Conservation (phyloP, 2,888 invertebrate species). For the Podotricha telesiphe region DNA sequence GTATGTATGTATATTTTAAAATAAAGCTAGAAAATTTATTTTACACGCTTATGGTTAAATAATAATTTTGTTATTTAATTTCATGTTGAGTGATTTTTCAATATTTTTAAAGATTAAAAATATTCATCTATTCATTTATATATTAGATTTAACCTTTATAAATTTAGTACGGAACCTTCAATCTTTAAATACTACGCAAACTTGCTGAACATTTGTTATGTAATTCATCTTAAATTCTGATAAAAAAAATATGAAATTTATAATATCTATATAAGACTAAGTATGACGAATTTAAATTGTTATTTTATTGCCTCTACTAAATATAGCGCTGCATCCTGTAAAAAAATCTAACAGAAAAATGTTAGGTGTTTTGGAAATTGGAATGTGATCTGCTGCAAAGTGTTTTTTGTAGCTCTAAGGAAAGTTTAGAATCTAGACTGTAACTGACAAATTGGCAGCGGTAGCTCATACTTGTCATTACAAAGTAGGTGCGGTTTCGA, state of each 20-base stretch:
- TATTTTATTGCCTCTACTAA: slow-evolving; percentile 10
- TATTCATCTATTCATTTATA: too few species aligned
- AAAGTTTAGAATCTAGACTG: slow-evolving; percentile 17
- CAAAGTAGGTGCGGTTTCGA: too few species aligned
- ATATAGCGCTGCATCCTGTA: slow-evolving; percentile 11
- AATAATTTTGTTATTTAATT: too few species aligned
- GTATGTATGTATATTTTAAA: too few species aligned
- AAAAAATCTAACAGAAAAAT: not conserved
- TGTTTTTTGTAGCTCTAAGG: not conserved
- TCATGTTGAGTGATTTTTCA: too few species aligned
- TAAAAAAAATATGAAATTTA: not conserved
- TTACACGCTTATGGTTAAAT: too few species aligned
- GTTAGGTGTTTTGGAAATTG: slow-evolving; percentile 8
- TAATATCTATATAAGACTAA: not conserved
- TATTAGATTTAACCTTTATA: not conserved
- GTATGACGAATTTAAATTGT: slow-evolving; percentile 12
- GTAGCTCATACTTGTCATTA: not conserved
- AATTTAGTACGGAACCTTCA: not conserved
- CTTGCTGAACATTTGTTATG: not conserved
- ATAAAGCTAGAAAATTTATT: too few species aligned
- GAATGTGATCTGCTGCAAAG: not conserved
- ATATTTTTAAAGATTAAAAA: too few species aligned
- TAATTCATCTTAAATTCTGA: not conserved
- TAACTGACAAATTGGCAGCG: not conserved
- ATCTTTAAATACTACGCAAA: not conserved